Evolutionary conservation across 2,888 invertebrate genomes (phyloP).

Genomic region (Drosophila infuscata): DNA sequence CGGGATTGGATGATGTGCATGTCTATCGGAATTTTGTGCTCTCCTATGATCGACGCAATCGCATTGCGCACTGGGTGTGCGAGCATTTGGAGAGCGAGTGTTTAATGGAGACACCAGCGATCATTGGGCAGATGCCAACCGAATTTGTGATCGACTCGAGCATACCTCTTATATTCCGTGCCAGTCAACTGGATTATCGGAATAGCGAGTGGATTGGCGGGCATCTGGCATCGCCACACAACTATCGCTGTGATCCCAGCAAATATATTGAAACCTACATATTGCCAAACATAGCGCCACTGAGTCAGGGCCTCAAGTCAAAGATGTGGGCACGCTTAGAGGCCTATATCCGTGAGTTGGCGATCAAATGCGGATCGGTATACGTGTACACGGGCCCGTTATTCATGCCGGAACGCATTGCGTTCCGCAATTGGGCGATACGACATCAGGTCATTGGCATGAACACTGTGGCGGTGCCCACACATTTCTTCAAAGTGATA

Average conservation of each 20-base stretch:
- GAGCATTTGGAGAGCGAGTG: slow-evolving; percentile 88
- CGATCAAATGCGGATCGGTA: slow-evolving; percentile 90
- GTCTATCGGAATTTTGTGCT: slow-evolving; percentile 95
- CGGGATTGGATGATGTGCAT: slow-evolving; percentile 93
- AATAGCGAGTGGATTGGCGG: slow-evolving; percentile 93
- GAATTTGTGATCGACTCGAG: slow-evolving; percentile 84
- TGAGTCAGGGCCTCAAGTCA: slow-evolving; percentile 94
- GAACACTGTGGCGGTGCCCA: slow-evolving; percentile 97
- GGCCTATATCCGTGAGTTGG: slow-evolving; percentile 90
- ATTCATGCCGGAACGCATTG: slow-evolving; percentile 92
- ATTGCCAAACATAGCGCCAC: slow-evolving; percentile 97
- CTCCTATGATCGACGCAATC: slow-evolving; percentile 94
- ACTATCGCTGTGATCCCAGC: slow-evolving; percentile 91
- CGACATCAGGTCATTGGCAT: slow-evolving; percentile 96
- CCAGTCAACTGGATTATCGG: slow-evolving; percentile 92
- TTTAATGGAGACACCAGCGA: slow-evolving; percentile 86
- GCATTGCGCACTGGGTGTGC: slow-evolving; percentile 97
- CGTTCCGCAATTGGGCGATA: slow-evolving; percentile 94
- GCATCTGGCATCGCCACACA: slow-evolving; percentile 97
- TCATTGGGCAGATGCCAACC: slow-evolving; percentile 4
- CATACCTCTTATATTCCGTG: slow-evolving; percentile 91
- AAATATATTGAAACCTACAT: slow-evolving; percentile 95
- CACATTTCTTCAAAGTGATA: slow-evolving; percentile 98
- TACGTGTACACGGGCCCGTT: slow-evolving; percentile 96
- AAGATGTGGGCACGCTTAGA: slow-evolving; percentile 95